Conservation (phyloP, 1,140 invertebrate genomes). For the Oncopeltus fasciatus region DNA sequence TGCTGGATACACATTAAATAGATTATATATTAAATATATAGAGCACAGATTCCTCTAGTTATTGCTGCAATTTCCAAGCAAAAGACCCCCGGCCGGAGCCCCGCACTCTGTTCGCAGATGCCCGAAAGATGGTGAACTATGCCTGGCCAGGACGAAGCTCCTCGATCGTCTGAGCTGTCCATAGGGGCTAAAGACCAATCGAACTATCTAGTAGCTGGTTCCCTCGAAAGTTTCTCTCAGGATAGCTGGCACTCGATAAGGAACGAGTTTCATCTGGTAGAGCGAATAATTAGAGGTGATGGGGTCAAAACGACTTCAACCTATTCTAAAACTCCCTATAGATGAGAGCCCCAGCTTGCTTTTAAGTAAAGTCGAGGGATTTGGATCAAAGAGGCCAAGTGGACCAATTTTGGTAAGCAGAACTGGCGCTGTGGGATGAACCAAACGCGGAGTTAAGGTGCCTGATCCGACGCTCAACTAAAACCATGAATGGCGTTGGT, state of each 20-base stretch:
- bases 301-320: slow-evolving; percentile 62
- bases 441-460: slow-evolving; percentile 58
- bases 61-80: no score
- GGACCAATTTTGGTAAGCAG: slow-evolving; percentile 39
- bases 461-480: slow-evolving; percentile 47
- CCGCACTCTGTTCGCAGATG: slow-evolving; percentile 47
- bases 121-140: slow-evolving; percentile 87
- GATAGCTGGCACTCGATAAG: slow-evolving; percentile 49
- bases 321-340: slow-evolving; percentile 85
- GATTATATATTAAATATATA: no score
- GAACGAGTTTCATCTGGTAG: slow-evolving; percentile 42
- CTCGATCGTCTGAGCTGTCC: slow-evolving; percentile 73
- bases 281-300: slow-evolving; percentile 78
- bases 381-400: slow-evolving; percentile 52
- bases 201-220: slow-evolving; percentile 85
- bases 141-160: slow-evolving; percentile 74
- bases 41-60: no score
- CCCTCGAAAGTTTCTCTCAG: slow-evolving; percentile 81
- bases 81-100: slow-evolving; percentile 27
- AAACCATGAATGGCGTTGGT: slow-evolving; percentile 77
- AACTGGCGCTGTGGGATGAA: slow-evolving; percentile 77
- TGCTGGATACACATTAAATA: no score
- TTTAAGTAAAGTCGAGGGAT: slow-evolving; percentile 46
- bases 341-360: slow-evolving; percentile 58
- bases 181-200: slow-evolving; percentile 87